phyloP scores from a whole-genome alignment of 2,113 vertebrate species.

The Alexandromys fortis region DNA sequence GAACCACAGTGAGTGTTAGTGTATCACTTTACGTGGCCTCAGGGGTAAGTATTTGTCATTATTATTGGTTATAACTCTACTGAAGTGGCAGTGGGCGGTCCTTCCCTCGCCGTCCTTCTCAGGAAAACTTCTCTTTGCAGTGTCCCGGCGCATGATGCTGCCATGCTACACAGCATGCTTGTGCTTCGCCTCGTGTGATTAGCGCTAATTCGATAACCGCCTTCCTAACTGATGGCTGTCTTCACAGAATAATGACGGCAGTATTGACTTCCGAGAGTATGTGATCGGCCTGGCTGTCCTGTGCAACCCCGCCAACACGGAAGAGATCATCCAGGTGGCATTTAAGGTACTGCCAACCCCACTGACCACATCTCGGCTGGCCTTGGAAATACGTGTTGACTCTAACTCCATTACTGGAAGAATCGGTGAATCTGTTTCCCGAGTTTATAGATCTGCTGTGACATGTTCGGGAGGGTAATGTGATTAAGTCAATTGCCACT shows the following conservation, averaged over 20 bases:
- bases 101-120: not conserved
- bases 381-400: slow-evolving; percentile 80
- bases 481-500: slow-evolving; percentile 81
- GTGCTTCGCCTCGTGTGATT: not conserved
- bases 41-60: not conserved
- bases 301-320: slow-evolving; percentile 96
- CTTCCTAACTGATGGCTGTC: slow-evolving; percentile 24
- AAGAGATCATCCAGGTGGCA: slow-evolving; percentile 94
- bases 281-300: slow-evolving; percentile 96
- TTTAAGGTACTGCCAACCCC: slow-evolving; percentile 90
- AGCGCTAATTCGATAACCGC: slow-evolving; percentile 10
- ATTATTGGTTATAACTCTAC: not conserved
- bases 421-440: slow-evolving; percentile 49
- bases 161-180: not conserved
- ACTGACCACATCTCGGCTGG: slow-evolving; percentile 61
- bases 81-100: not conserved
- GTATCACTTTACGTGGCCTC: not conserved
- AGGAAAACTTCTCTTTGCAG: not conserved
- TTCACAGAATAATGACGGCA: slow-evolving; percentile 93
- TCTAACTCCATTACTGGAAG: slow-evolving; percentile 80
- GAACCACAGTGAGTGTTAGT: not conserved
- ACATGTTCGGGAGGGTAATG: slow-evolving; percentile 78
- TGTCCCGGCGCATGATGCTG: not conserved
- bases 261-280: slow-evolving; percentile 98
- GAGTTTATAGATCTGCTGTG: slow-evolving; percentile 80